Evolutionary conservation across 2,888 invertebrate genomes (phyloP), one percentile per base, ranked within the genome.

Genomic region (Dolomedes plantarius): DNA sequence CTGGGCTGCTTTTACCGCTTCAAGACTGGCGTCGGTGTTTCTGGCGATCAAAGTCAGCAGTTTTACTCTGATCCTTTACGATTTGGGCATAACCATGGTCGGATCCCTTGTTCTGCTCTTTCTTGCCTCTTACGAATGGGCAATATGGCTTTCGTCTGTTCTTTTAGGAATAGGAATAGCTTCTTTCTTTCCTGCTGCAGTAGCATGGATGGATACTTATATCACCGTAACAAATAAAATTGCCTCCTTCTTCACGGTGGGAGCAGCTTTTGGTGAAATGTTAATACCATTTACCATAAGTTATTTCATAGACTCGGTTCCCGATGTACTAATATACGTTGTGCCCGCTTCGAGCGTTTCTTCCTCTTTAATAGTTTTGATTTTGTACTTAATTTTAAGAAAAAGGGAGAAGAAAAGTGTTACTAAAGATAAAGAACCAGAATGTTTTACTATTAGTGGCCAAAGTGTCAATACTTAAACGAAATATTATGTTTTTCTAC

Each of bases 191-290:
- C 92, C 92, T 6, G 91, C 92, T 0, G 91, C 91, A 19, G 90
- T 92, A n/a, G 90, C 91, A 1, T 92, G 92, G 92, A 90, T 91
- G 1, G 92, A 92, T 87, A 89, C 90, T 27, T 91, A 92, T 88
- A 91, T 92, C 73, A 90, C 90, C 29, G 89, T 92, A 13, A 91
- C 91, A 0, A 92, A 92, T n/a, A 91, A 91, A 87, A 90, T 91
- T 0, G 91, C 92, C 0, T 91, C 92, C 1, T 90, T 91, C n/a
- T 91, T 92, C 78, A 90, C 92, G 6, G 89, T 91, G 1, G 92
- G 92, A 0, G 92, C 91, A 0, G 91, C 92, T 0, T 83, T 92
- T 13, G 92, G 92, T 0, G 91, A 92, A 88, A 92, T 92, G 91
- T 86, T 90, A 0, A 88, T 92, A 46, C 92, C 92, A 0, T 89